Evolutionary conservation across 2,113 vertebrate species (phyloP).

Genomic region (Pachypanchax playfairii): DNA sequence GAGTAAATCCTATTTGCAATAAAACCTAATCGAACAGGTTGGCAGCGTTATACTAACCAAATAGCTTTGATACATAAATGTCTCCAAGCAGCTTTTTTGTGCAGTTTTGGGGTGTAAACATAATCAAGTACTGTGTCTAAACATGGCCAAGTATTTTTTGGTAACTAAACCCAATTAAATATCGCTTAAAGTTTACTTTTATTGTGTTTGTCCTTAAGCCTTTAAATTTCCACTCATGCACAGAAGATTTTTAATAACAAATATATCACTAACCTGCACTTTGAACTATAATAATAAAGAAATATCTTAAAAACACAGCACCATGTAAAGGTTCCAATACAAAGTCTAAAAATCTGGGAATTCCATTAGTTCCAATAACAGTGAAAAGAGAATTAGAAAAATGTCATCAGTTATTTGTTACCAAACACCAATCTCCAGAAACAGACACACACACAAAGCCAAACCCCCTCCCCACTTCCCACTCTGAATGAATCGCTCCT

Average conservation of each 20-base stretch:
- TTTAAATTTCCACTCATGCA: too few relatives aligned
- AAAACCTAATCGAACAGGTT: neutral
- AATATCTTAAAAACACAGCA: neutral
- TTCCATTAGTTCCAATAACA: neutral
- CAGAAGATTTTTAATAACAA: too few relatives aligned
- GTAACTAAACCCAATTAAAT: too few relatives aligned
- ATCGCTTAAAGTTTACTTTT: too few relatives aligned
- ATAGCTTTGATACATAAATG: too few relatives aligned
- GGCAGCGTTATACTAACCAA: neutral
- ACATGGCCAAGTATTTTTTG: neutral
- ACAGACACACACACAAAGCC: constrained; percentile 5
- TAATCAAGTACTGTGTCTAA: neutral
- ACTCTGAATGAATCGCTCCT: constrained; percentile 74
- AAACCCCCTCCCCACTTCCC: neutral
- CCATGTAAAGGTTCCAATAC: too few relatives aligned
- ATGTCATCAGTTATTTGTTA: constrained; percentile 22
- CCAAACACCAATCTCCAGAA: neutral
- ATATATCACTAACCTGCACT: too few relatives aligned
- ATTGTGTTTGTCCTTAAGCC: too few relatives aligned
- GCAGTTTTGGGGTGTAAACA: neutral
- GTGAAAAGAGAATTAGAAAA: constrained; percentile 9
- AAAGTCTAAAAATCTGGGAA: too few relatives aligned
- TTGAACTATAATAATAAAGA: too few relatives aligned
- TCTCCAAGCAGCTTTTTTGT: too few relatives aligned
- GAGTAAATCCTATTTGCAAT: neutral